Evolutionary conservation across 2,797 vertebrate species (phyloP), one percentile per base, ranked within the genome.

Genomic region (Danio aesculapii): DNA sequence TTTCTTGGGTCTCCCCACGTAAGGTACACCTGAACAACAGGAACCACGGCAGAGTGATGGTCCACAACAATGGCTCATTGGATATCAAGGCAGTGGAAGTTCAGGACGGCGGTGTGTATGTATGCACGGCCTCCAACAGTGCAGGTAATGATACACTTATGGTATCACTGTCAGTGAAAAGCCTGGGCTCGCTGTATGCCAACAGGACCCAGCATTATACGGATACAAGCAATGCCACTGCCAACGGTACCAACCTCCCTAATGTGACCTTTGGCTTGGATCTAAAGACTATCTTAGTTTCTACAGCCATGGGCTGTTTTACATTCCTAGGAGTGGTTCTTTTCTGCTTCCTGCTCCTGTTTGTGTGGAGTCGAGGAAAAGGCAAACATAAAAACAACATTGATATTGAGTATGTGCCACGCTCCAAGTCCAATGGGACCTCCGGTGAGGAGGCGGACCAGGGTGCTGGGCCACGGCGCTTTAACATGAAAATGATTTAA

Each of bases 401-500:
- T 86, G 98, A 99, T 87, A 97, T 99, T 79, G 98, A 99, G 84
- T 99, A 99, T n/a, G 96, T 99, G 85, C 97, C 98, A 86, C 95
- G 98, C 72, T 94, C 94, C 61, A 95, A 95, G 90, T 94, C 94
- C 76, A 98, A 98, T 46, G 97, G 97, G 76, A 96, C 97, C 89
- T 95, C 94, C n/a, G 95, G 94, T 57, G 98, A 99, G 87, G 97
- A 95, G 87, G 96, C 96, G 81, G 94, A 93, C 85, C 87, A 94
- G 76, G 94, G 92, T 89, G 91, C 92, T 8, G 94, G 94, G 75
- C 94, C 96, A 84, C 96, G 97, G 81, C 96, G 97, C 91, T 98
- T 99, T 94, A 99, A 99, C 95, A 99, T 99, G 98, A 99, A 99
- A 97, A 99, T 99, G 98, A 99, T 99, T 91, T 99, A 94, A 94